These are phyloP conservation scores for Colletes latitarsis DNA, from an alignment of 1,140 invertebrate species.

Conservation along the genomic window DNA sequence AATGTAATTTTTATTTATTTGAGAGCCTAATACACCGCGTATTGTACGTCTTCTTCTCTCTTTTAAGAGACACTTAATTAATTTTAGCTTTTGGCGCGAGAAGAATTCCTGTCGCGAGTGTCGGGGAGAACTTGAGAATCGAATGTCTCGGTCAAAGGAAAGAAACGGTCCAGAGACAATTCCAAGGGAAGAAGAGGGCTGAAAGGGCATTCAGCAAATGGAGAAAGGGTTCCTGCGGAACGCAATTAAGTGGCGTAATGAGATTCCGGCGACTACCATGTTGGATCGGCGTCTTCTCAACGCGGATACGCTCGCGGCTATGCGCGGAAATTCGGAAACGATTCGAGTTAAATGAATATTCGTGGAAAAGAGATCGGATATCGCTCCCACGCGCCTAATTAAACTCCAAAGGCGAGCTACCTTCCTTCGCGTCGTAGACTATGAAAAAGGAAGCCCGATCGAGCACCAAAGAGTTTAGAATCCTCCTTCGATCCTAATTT, in stretches of 20 bases:
- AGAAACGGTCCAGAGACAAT: neutral
- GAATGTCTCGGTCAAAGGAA: constrained; percentile 1
- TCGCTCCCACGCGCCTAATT: constrained; percentile 52
- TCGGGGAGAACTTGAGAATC: neutral
- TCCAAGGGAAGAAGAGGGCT: neutral
- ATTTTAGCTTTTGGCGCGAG: no score
- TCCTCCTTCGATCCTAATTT: no score
- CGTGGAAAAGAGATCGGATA: constrained; percentile 42
- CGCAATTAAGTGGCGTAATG: constrained; percentile 60
- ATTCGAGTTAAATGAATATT: constrained; percentile 65
- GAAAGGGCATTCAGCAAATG: constrained; percentile 20
- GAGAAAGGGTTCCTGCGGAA: constrained; percentile 37
- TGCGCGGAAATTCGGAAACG: constrained; percentile 57
- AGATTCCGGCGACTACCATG: constrained; percentile 49
- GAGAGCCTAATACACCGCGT: no score
- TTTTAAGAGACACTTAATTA: no score
- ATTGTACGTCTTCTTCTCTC: no score
- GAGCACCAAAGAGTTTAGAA: no score
- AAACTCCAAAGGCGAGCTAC: constrained; percentile 38
- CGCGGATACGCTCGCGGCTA: constrained; percentile 4
- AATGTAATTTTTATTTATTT: no score
- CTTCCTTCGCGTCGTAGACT: neutral
- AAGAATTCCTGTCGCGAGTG: no score
- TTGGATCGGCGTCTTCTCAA: constrained; percentile 32
- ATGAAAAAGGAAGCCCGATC: no score